A percentile compares a stretch with the other conserved stretches of the same genome.
Conservation (phyloP, 2,797 vertebrate genomes). For the Anas flavirostris region DNA sequence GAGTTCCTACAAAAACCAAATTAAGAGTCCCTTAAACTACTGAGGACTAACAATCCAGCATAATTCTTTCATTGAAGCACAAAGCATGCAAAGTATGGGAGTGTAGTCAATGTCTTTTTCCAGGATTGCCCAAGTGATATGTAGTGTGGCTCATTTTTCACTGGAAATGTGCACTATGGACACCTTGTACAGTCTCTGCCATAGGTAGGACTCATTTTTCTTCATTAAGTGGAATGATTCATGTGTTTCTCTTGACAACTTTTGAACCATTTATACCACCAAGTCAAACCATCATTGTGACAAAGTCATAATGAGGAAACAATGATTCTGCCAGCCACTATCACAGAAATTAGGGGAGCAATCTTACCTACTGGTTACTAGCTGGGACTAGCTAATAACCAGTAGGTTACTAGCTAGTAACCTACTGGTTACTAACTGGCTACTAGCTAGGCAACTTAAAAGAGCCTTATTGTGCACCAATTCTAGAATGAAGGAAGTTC, state of each 20-base stretch:
- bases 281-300: background rate
- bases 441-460: background rate
- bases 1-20: background rate
- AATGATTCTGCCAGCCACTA: background rate
- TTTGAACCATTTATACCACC: background rate
- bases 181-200: background rate
- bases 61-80: background rate
- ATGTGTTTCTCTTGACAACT: background rate
- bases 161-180: background rate
- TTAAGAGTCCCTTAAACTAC: background rate
- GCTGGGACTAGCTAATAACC: no score
- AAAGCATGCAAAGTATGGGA: background rate
- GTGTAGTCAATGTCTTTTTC: background rate
- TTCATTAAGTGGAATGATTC: background rate
- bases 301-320: background rate
- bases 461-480: background rate
- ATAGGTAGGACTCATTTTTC: background rate
- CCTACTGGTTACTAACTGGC: background rate
- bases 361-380: background rate
- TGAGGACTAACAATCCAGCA: background rate
- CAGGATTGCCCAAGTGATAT: background rate
- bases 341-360: background rate
- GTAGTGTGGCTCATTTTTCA: background rate
- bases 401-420: background rate
- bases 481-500: background rate